Evolutionary conservation across 92 coral and sea anemone genomes (phyloP), one percentile per base, ranked within the genome.

Genomic region (Palythoa heliodiscus): DNA sequence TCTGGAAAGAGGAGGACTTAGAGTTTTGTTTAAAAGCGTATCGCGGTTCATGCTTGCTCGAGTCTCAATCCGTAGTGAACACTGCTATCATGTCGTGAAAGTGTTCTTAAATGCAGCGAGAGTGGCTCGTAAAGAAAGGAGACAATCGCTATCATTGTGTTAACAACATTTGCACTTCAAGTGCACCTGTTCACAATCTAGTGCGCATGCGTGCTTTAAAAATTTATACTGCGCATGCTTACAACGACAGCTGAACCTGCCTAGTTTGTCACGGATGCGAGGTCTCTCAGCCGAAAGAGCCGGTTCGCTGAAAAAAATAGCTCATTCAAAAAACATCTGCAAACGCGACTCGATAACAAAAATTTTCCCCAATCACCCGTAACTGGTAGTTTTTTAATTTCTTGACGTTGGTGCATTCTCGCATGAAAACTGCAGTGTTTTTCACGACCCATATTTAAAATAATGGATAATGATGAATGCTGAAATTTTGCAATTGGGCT

Each of bases 141-240:
- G 94, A 97, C 99, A 97, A 97, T 96, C 97, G 95, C 92, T 97
- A 93, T 91, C 99, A 97, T 97, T 97, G 99, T 97, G 99, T 97
- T 97, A 97, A 97, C 99, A 97, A 93, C 94, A 95, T 94, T 97
- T 94, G 98, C 98, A 94, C 98, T 94, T 97, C 92, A 94, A 87
- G 90, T 91, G 94, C 99, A 97, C 99, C 99, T 97, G 99, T 93
- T 95, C 92, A 75, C 89, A 86, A 61, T 88, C 93, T 75, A 89
- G 82, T 87, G 90, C 98, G 99, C 99, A 93, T 88, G 99, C 98
- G 98, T 87, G 86, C 68, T 92, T 90, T 91, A 94, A 88, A 90
- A 86, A 92, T 91, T 90, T 69, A 90, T 87, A 61, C 90, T 87
- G 88, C 97, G 97, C 99, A 87, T 91, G 99, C 98, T 97, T 85